Conservation (phyloP, 2,888 invertebrate genomes). For the Ectropis crepuscularia region DNA sequence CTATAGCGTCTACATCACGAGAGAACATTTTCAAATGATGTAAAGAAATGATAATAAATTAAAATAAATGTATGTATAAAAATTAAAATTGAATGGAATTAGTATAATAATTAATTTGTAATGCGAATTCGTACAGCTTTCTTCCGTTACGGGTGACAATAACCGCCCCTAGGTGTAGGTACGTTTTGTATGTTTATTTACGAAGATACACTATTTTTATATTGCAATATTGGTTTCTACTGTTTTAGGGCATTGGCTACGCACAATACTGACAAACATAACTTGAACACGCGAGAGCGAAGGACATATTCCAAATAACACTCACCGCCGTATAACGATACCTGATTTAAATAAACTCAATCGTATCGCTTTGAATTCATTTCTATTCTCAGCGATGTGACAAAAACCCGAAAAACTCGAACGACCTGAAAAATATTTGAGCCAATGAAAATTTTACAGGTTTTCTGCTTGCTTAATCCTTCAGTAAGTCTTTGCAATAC, state of each 20-base stretch:
- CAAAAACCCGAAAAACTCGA: too few relatives aligned
- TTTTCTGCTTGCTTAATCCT: too few relatives aligned
- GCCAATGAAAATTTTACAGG: too few relatives aligned
- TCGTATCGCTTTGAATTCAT: too few relatives aligned
- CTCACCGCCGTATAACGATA: too few relatives aligned
- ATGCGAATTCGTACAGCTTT: not conserved
- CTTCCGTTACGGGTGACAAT: slow-evolving; percentile 1
- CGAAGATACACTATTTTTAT: slow-evolving; percentile 71
- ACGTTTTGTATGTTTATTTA: slow-evolving; percentile 45
- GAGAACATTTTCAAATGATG: slow-evolving; percentile 2
- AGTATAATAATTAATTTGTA: not conserved
- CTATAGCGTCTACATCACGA: not conserved
- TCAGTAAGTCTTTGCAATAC: too few relatives aligned
- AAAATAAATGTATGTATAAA: not conserved
- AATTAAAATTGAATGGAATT: not conserved
- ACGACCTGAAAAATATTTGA: too few relatives aligned
- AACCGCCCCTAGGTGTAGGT: slow-evolving; percentile 21
- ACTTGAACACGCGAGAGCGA: slow-evolving; percentile 2
- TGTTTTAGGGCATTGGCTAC: slow-evolving; percentile 65
- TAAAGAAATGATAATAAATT: not conserved
- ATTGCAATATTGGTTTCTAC: slow-evolving; percentile 55
- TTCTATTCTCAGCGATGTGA: too few relatives aligned
- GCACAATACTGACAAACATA: slow-evolving; percentile 6
- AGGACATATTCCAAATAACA: too few relatives aligned
- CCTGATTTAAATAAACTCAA: too few relatives aligned